Evolutionary conservation across 2,888 invertebrate species (phyloP), one percentile per base, ranked within the genome.

Genomic region (Meiosimyza platycephala): DNA sequence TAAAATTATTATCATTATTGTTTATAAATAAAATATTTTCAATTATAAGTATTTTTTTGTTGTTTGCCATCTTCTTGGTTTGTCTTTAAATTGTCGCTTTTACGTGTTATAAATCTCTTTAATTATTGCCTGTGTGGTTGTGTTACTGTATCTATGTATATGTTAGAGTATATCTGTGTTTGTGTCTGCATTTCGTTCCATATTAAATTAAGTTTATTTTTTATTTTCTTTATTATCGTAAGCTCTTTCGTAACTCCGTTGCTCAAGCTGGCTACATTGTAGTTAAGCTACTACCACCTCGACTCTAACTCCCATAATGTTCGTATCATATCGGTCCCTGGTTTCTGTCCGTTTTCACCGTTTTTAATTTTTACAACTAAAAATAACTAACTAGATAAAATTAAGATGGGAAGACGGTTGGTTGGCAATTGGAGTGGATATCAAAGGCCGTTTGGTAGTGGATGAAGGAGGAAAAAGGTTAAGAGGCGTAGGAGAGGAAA

Each of bases 21-120:
- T 64, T 22, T 59, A 51, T 59, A 40, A 40, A 62, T 68, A 65
- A 70, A 55, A 60, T 70, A 70, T 16, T 66, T 62, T 72, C 72
- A 74, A 72, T 66, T 65, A 76, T 79, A 79, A 76, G 76, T 78
- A 76, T 76, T 75, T 79, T 79, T 80, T 75, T n/a, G n/a, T 76
- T 80, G 76, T 80, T 79, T 82, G 82, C 82, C 82, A 82, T 82
- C 82, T 79, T 81, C 80, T 80, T 79, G 82, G 80, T 82, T 82
- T 82, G 82, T 82, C 82, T 76, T 75, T 73, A 66, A 66, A 52
- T 75, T 59, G 57, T 67, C 64, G 69, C 69, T 70, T 75, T 66
- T 73, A 72, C 54, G 69, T 75, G 18, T 76, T 71, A 15, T 40
- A 40, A 40, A 40, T 40, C 40, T 40, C 40, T 40, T 40, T 40